phyloP scores from a whole-genome alignment of 2,888 invertebrate species.

The Harpagoxenus sublaevis region DNA sequence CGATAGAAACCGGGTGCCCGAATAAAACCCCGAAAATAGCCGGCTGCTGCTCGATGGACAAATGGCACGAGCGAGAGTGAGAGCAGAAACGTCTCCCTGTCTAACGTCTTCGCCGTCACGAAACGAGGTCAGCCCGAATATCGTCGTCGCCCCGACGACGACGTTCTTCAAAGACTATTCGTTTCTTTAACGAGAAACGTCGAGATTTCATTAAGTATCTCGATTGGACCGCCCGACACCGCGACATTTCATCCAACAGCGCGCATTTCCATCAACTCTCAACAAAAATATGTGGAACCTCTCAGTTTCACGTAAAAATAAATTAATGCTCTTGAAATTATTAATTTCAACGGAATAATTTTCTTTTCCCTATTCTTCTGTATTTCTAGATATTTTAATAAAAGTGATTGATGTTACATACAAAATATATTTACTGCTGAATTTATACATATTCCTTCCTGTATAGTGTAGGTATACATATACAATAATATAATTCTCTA shows the following conservation, averaged over 20 bases:
- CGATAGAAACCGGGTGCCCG: slow-evolving; percentile 44
- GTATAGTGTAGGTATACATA: too few relatives aligned
- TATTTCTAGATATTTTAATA: not conserved
- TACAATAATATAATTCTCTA: not conserved
- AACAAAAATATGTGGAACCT: not conserved
- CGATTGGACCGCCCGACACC: slow-evolving; percentile 15
- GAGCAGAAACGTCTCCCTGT: slow-evolving; percentile 7
- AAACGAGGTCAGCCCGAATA: slow-evolving; percentile 53
- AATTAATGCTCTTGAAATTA: not conserved
- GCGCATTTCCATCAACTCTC: slow-evolving; percentile 18
- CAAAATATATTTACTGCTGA: not conserved
- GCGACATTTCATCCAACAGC: not conserved
- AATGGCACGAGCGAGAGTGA: slow-evolving; percentile 21
- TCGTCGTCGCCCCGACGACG: slow-evolving; percentile 36
- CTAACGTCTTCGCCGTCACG: slow-evolving; percentile 27
- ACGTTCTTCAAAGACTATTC: slow-evolving; percentile 54
- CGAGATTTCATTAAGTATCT: slow-evolving; percentile 50
- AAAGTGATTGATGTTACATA: not conserved
- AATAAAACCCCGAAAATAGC: slow-evolving; percentile 52
- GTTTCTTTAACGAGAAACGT: slow-evolving; percentile 51
- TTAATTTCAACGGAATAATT: not conserved
- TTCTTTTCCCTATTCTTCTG: not conserved
- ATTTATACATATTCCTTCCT: not conserved
- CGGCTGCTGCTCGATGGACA: slow-evolving; percentile 33
- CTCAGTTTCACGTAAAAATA: not conserved